Percentiles rank a stretch among this genome's conserved stretches.
These are phyloP conservation scores for Aphrocallistes beatrix DNA, from an alignment of 37 sponge, comb jelly and placozoan genomes.

Conservation along the genomic window DNA sequence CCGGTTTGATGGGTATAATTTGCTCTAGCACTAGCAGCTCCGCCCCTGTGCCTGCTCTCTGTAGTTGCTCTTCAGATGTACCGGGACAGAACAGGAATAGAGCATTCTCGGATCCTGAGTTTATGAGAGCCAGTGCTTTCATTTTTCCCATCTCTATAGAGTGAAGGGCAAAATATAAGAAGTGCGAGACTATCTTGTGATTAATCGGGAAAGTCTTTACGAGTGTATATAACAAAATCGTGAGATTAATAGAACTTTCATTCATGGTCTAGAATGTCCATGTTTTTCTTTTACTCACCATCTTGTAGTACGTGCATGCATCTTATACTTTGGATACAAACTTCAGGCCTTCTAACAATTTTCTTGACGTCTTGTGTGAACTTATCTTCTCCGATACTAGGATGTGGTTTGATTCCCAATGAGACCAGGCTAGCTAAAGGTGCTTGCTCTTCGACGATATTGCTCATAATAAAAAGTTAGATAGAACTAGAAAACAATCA, in stretches of 20 bases:
- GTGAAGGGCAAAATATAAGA: too few species aligned
- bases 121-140: not conserved
- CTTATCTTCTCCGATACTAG: not conserved
- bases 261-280: too few species aligned
- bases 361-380: not conserved
- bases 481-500: not conserved
- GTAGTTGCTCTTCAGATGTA: not conserved
- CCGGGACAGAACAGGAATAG: not conserved
- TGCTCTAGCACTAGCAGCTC: not conserved
- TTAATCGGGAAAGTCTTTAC: too few species aligned
- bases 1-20: not conserved
- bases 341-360: not conserved
- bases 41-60: not conserved
- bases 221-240: too few species aligned
- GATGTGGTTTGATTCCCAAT: not conserved
- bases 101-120: not conserved
- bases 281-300: too few species aligned
- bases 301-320: not conserved
- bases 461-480: not conserved
- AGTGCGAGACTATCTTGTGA: too few species aligned
- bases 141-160: not conserved
- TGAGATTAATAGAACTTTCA: too few species aligned
- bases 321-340: not conserved
- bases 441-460: not conserved
- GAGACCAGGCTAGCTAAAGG: not conserved